Conservation (phyloP, 2,797 vertebrate species). For the Leptoclinus maculatus region DNA sequence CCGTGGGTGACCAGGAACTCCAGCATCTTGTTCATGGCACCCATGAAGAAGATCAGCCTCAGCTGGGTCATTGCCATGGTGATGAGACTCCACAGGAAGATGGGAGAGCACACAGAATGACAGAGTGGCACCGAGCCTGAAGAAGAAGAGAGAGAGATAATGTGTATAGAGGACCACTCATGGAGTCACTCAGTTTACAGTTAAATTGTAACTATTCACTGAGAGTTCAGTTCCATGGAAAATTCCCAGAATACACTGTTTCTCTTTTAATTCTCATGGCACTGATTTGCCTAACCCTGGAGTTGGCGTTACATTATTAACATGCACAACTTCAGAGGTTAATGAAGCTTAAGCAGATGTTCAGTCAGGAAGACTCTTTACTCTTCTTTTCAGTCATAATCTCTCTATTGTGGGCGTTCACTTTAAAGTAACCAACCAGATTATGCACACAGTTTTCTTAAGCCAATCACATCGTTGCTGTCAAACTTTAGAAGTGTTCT, state of each 20-base stretch:
- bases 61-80: conserved; percentile 93
- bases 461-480: no score
- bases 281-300: background rate
- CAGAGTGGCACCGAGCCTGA: conserved; percentile 56
- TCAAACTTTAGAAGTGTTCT: no score
- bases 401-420: no score
- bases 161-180: background rate
- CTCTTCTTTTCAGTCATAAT: no score
- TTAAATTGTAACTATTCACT: background rate
- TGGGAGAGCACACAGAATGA: conserved; percentile 86
- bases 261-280: background rate
- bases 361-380: no score
- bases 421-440: no score
- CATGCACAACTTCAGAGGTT: background rate
- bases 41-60: conserved; percentile 93
- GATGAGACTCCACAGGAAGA: conserved; percentile 90
- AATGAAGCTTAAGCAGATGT: background rate
- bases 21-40: conserved; percentile 92
- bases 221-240: background rate
- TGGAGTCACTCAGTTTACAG: background rate
- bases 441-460: no score
- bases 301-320: background rate
- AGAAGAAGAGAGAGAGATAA: background rate
- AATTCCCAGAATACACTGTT: background rate
- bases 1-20: conserved; percentile 84